phyloP scores from a whole-genome alignment of 2,113 vertebrate genomes.

The Rutilus rutilus region DNA sequence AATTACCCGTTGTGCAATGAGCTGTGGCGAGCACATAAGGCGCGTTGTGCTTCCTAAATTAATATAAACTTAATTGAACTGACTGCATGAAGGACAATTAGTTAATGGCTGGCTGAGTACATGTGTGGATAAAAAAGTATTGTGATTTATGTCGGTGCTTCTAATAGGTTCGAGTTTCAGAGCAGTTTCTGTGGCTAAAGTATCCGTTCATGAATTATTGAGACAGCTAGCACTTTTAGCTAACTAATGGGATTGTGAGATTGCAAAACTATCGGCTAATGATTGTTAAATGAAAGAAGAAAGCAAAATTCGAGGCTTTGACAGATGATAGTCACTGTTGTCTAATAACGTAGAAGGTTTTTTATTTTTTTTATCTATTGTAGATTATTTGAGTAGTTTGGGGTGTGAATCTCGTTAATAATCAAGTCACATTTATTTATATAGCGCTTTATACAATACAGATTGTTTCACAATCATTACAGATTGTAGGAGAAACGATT shows the following conservation, averaged over 20 bases:
- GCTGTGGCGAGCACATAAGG: slow-evolving; percentile 34
- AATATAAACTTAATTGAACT: slow-evolving; percentile 42
- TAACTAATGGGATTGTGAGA: neutral
- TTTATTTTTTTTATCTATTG: neutral
- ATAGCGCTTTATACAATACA: no score
- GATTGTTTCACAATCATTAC: no score
- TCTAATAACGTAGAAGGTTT: neutral
- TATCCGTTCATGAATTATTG: neutral
- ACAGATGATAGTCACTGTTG: neutral
- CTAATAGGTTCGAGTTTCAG: slow-evolving; percentile 3
- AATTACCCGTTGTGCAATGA: slow-evolving; percentile 41
- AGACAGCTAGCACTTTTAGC: slow-evolving; percentile 3
- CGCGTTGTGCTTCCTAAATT: slow-evolving; percentile 40
- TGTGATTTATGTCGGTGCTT: slow-evolving; percentile 13
- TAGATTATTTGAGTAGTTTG: neutral
- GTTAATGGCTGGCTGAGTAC: slow-evolving; percentile 25
- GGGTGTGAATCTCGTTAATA: neutral
- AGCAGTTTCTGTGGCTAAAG: slow-evolving; percentile 8
- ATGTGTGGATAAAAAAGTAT: slow-evolving; percentile 26
- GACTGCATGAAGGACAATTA: slow-evolving; percentile 35
- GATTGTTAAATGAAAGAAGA: neutral
- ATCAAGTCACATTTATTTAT: no score
- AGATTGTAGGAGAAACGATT: neutral
- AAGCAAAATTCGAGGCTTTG: neutral
- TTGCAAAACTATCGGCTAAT: neutral